Conservation (phyloP, 2,113 vertebrate species). For the Pandion haliaetus region DNA sequence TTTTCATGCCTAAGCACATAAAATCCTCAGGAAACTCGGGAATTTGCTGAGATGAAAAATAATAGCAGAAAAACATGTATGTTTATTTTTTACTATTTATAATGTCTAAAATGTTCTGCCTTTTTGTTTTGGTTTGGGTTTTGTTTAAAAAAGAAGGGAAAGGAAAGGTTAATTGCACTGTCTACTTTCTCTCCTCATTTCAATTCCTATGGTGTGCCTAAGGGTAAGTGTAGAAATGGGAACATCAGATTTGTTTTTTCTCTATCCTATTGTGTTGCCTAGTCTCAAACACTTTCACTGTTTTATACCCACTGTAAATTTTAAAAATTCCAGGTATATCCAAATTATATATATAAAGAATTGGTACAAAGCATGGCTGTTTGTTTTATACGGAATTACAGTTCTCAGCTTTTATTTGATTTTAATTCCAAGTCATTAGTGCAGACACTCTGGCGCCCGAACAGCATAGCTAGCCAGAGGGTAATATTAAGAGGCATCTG, state of each 20-base stretch:
- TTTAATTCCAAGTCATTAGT: conserved; percentile 64
- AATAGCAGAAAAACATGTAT: not conserved
- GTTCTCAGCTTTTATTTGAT: conserved; percentile 58
- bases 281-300: not conserved
- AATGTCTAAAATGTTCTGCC: not conserved
- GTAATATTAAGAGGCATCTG: conserved; percentile 52
- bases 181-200: conserved; percentile 29
- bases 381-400: conserved; percentile 34
- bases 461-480: conserved; percentile 42
- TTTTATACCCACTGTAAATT: not conserved
- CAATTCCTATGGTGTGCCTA: conserved; percentile 4
- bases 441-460: conserved; percentile 39
- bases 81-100: not conserved
- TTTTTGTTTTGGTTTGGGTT: not conserved
- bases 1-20: conserved; percentile 11
- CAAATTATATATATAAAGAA: not conserved
- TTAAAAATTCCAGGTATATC: not conserved
- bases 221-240: conserved; percentile 1
- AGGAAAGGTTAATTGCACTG: conserved; percentile 45
- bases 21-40: conserved; percentile 27
- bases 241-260: not conserved
- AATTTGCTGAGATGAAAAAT: not conserved
- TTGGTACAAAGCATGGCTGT: not conserved
- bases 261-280: not conserved
- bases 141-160: not conserved